These are phyloP conservation scores for Hemitrygon akajei DNA, from an alignment of 2,797 vertebrate species.

Conservation along the genomic window DNA sequence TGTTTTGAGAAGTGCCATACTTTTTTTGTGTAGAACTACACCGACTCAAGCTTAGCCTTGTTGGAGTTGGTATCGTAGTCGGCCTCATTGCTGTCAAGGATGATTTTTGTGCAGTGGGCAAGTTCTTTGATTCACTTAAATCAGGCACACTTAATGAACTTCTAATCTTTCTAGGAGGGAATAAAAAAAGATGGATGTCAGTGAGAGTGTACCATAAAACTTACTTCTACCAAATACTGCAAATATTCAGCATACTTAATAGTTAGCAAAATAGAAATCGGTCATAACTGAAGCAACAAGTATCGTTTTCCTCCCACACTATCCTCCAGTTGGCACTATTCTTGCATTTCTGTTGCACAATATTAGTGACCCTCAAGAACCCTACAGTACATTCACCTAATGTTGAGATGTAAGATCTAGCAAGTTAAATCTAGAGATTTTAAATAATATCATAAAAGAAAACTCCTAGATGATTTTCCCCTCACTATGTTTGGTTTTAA, in stretches of 20 bases:
- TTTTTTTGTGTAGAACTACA: neutral
- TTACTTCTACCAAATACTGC: neutral
- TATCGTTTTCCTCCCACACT: too few species aligned
- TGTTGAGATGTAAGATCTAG: neutral
- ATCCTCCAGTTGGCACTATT: neutral
- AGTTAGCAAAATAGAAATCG: too few species aligned
- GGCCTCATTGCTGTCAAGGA: neutral
- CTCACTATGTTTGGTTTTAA: neutral
- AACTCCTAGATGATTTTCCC: neutral
- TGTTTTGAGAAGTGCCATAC: neutral
- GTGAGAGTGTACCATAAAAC: too few species aligned
- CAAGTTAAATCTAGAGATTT: neutral
- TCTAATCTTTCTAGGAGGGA: neutral
- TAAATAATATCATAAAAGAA: neutral
- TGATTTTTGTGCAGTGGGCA: neutral
- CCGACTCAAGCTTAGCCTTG: neutral
- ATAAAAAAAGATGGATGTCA: neutral
- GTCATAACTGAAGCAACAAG: neutral
- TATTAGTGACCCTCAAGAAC: neutral
- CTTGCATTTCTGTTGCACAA: neutral
- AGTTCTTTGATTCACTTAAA: neutral
- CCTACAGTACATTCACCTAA: too few species aligned
- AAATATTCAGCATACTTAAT: neutral
- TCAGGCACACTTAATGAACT: slow-evolving; percentile 4
- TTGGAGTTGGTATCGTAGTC: neutral